phyloP scores from a whole-genome alignment of 1,140 invertebrate species.

The Paraescarpia echinospica region DNA sequence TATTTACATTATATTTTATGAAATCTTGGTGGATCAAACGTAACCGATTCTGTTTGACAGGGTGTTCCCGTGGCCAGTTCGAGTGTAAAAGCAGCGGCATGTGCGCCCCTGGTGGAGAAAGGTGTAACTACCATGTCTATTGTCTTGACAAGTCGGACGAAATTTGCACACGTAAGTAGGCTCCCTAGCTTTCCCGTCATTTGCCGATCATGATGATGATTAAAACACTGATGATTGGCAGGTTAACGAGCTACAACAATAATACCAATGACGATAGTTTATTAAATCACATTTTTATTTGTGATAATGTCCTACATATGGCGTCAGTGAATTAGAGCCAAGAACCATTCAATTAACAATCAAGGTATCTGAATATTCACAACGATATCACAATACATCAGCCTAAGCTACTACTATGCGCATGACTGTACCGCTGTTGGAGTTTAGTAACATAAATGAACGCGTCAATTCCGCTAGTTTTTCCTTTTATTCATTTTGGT shows the following conservation, averaged over 20 bases:
- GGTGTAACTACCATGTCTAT: constrained; percentile 20
- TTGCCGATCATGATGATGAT: not conserved
- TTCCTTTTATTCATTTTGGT: too few species aligned
- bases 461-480: too few species aligned
- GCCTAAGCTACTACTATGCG: too few species aligned
- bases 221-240: not conserved
- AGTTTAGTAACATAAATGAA: too few species aligned
- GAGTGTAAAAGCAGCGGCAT: not conserved
- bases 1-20: not conserved
- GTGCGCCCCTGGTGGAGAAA: constrained; percentile 11
- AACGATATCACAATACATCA: too few species aligned
- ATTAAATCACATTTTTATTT: too few species aligned
- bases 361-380: too few species aligned
- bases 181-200: not conserved
- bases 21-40: not conserved
- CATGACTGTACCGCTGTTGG: too few species aligned
- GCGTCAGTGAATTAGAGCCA: too few species aligned
- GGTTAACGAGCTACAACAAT: not conserved
- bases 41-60: not conserved
- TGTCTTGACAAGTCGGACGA: constrained; percentile 23
- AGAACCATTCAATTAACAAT: too few species aligned
- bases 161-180: not conserved
- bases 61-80: constrained; percentile 8
- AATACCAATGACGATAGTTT: not conserved
- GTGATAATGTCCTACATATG: too few species aligned